These are phyloP conservation scores for Enteromius unitaeniatus DNA, from an alignment of 2,797 vertebrate species.

Conservation along the genomic window DNA sequence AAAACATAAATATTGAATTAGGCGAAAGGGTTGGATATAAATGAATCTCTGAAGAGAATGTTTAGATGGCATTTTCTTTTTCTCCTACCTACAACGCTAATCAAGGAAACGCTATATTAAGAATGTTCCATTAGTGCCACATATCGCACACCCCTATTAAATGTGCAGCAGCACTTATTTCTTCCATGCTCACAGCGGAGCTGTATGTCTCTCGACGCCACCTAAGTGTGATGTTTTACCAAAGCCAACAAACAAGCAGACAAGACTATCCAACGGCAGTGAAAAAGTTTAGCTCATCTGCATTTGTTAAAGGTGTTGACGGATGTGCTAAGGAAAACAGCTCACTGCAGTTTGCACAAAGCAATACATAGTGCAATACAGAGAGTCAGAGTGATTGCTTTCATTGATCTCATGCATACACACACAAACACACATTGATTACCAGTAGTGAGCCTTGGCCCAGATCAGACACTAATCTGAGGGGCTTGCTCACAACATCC, in stretches of 20 bases:
- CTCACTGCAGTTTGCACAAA: slow-evolving; percentile 37
- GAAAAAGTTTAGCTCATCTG: not conserved
- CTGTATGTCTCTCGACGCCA: not conserved
- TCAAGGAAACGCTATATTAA: too few relatives aligned
- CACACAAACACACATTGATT: slow-evolving; percentile 57
- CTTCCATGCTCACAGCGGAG: not conserved
- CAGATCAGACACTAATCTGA: slow-evolving; percentile 60
- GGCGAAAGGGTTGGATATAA: too few relatives aligned
- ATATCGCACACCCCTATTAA: too few relatives aligned
- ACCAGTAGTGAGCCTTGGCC: slow-evolving; percentile 53
- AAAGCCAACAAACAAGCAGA: slow-evolving; percentile 16
- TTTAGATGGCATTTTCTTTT: too few relatives aligned
- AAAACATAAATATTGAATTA: too few relatives aligned
- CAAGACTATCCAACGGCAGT: not conserved
- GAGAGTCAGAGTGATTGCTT: slow-evolving; percentile 47
- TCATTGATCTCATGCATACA: slow-evolving; percentile 50
- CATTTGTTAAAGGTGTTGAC: slow-evolving; percentile 14
- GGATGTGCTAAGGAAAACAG: not conserved
- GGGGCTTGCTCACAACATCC: slow-evolving; percentile 54
- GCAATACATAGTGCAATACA: slow-evolving; percentile 42
- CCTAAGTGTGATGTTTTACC: not conserved
- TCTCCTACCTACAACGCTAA: too few relatives aligned
- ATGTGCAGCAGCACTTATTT: not conserved
- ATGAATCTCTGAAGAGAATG: too few relatives aligned
- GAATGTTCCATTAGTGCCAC: too few relatives aligned